Percentiles rank a stretch among this genome's conserved stretches.
Evolutionary conservation across 2,113 vertebrate species (phyloP).

Genomic region (Steatornis caripensis): DNA sequence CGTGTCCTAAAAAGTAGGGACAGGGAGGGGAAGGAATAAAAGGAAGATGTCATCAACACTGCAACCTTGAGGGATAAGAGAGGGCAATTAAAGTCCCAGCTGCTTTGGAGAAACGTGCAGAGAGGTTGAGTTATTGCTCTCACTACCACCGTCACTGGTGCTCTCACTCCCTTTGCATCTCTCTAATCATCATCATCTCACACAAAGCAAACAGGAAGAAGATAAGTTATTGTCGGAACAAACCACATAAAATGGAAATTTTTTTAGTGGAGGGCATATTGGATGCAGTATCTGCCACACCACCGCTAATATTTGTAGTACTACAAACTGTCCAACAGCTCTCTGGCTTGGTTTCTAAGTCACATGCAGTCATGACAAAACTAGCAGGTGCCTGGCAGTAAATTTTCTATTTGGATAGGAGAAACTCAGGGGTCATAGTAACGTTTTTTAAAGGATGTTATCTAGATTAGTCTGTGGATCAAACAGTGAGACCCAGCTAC

Average conservation of each 20-base stretch:
- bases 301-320: neutral
- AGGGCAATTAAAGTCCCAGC: neutral
- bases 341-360: neutral
- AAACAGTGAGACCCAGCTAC: neutral
- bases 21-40: fast-evolving
- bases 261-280: neutral
- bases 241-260: neutral
- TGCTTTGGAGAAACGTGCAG: neutral
- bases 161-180: neutral
- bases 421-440: neutral
- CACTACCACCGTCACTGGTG: neutral
- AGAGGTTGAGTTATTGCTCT: neutral
- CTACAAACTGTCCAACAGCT: neutral
- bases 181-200: neutral
- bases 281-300: neutral
- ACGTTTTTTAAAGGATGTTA: neutral
- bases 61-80: neutral
- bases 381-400: neutral
- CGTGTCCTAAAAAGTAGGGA: neutral
- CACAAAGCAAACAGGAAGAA: neutral
- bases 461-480: neutral
- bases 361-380: neutral
- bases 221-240: neutral
- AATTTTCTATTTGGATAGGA: neutral
- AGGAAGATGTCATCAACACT: neutral